Base-by-base conservation (phyloP, 2,113 vertebrate species). In the Entelurus aequoreus region DNA sequence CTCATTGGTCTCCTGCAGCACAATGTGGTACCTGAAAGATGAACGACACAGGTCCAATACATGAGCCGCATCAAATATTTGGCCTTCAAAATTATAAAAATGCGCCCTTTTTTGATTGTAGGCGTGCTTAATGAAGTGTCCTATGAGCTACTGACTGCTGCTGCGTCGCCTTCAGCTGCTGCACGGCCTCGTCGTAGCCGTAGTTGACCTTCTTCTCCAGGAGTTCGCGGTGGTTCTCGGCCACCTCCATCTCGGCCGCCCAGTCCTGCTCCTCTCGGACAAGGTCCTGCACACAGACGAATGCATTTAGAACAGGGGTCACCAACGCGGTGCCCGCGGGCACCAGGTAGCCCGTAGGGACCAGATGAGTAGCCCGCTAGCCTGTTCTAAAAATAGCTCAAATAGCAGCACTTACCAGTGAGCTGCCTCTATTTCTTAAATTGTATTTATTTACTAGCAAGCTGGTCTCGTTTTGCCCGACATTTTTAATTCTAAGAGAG, bases 1-100 rank as follows among this genome's bases (percentile, higher is more conserved):
- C 54, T 92, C 91, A 0, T 82, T 90, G 44, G 90, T 90, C 74
- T 92, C 91, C 74, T 90, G 89, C 65, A 89, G 77, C 36, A 91
- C 89, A 38, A 91, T 74, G 61, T 91, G 89, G 68, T 91, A 91
- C 80, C 90, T 92, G 71, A 67, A 51, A 59, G 47, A 48, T 10
- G 21, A 51, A 51, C 8, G 49, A 21, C 19, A 51, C 28, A 28
- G 28, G 28, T n/a, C 14, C 49, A 5, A 4, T 5, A 51, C 10
- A 19, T 1, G n/a, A 51, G 16, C 16, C 4, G 49, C 28, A 8
- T 21, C 19, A 9, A 51, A 53, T 35, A 36, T 14, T 13, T 21
- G 2, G 3, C 51, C 51, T 14, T 53, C 19, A 35, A 21, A 35
- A 53, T 35, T 2, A 53, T 11, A 9, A 28, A 28, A 28, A 52